phyloP scores from a whole-genome alignment of 2,797 vertebrate genomes.

The Malacoraja senta region DNA sequence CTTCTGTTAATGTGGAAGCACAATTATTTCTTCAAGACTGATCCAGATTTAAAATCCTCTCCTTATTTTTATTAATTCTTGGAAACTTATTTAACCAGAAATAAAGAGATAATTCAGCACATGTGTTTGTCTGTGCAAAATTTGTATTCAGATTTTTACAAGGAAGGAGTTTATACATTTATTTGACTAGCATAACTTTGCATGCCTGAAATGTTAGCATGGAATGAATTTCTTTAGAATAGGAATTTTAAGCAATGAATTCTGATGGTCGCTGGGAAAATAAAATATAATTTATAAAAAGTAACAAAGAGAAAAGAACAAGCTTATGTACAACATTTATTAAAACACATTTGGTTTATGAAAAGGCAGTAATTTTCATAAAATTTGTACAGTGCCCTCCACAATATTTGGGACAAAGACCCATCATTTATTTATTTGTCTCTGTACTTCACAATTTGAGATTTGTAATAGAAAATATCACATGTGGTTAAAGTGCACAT shows the following conservation, averaged over 20 bases:
- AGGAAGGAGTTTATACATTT: background rate
- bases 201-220: background rate
- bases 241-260: background rate
- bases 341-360: background rate
- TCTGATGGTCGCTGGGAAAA: background rate
- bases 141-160: background rate
- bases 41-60: background rate
- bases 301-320: background rate
- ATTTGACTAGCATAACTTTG: background rate
- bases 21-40: background rate
- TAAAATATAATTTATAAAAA: background rate
- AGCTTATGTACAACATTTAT: too few relatives aligned
- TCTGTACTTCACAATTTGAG: too few relatives aligned
- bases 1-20: background rate
- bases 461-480: too few relatives aligned
- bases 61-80: background rate
- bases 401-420: too few relatives aligned
- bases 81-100: background rate
- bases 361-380: background rate
- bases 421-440: too few relatives aligned
- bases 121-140: background rate
- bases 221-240: background rate
- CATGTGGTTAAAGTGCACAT: too few relatives aligned
- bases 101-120: background rate
- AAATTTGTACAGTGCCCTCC: too few relatives aligned